Conservation (phyloP, 2,888 invertebrate genomes). For the Criorhina ranunculi region DNA sequence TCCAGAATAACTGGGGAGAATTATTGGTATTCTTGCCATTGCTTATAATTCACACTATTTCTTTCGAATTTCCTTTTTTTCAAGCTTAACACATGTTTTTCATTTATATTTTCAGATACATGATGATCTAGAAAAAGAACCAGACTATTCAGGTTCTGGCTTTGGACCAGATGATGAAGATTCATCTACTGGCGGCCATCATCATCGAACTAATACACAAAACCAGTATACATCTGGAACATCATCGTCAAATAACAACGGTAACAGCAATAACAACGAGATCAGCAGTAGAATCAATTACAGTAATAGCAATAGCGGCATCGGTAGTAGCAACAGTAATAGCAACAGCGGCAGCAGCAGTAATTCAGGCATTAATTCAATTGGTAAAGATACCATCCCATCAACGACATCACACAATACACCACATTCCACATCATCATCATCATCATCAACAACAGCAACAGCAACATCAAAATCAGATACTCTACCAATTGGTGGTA, state of each 20-base stretch:
- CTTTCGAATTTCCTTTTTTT: no score
- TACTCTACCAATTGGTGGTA: conserved; percentile 56
- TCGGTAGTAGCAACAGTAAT: conserved; percentile 81
- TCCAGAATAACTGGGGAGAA: no score
- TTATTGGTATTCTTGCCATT: no score
- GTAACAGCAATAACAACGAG: conserved; percentile 81
- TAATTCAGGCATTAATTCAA: conserved; percentile 83
- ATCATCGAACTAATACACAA: conserved; percentile 79
- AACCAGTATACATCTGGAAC: conserved; percentile 79
- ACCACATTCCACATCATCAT: conserved; percentile 59
- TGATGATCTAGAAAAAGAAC: conserved; percentile 87
- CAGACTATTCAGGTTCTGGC: conserved; percentile 94
- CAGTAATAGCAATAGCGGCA: conserved; percentile 83
- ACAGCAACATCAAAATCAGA: conserved; percentile 71
- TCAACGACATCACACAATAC: conserved; percentile 76
- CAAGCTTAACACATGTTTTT: no score
- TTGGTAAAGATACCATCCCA: conserved; percentile 82
- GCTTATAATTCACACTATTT: no score
- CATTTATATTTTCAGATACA: conserved; percentile 81
- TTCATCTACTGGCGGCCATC: conserved; percentile 82
- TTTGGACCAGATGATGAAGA: conserved; percentile 94
- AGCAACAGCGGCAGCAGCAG: conserved; percentile 81
- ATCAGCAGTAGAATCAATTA: conserved; percentile 82
- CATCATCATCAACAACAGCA: conserved; percentile 48
- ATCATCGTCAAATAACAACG: conserved; percentile 79